Evolutionary conservation across 2,797 vertebrate genomes (phyloP), one percentile per base, ranked within the genome.

Genomic region (Centroberyx gerrardi): DNA sequence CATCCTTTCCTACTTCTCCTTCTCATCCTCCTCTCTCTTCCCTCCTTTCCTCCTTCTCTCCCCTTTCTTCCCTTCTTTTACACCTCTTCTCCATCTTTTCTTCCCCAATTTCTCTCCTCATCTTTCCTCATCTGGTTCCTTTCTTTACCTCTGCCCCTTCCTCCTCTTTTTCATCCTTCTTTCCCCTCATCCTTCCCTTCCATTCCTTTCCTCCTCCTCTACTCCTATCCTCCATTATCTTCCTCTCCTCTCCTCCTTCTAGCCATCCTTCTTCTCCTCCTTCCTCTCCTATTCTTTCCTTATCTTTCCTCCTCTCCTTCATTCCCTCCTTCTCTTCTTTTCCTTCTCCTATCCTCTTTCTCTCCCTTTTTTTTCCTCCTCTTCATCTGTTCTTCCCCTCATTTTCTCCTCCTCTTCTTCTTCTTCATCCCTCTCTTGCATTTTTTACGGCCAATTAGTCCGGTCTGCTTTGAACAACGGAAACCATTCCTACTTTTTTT

Each of bases 361-460:
- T 36, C 22, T 22, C 22, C 22, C 22, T 22, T 22, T 22, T 22
- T 7, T 7, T 33, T 33, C 33, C 33, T 33, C 33, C 3, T 33
- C 33, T 12, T 8, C 14, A 46, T 15, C 42, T 12, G 5, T 46
- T 15, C 42, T 46, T 14, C 42, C 14, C 42, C 33, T 33, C 33
- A 4, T 33, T 33, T 33, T 33, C 33, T 7, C 7, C 33, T 33
- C 33, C 33, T 40, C 2, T 18, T 38, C 6, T 1, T 49, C 14
- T 22, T 17, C 36, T 13, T 29, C 13, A 22, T 15, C 6, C 3
- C 3, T 2, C 17, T 8, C 6, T 29, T 8, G 27, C 12, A 1
- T 12, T 75, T 61, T 62, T 49, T 52, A 15, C 8, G 2, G 22
- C 77, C 61, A 81, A 78, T 81, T 80, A 82, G 61, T 44, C 29